Evolutionary conservation across 2,113 vertebrate species (phyloP), one percentile per base, ranked within the genome.

Genomic region (Sinocyclocheilus anophthalmus): DNA sequence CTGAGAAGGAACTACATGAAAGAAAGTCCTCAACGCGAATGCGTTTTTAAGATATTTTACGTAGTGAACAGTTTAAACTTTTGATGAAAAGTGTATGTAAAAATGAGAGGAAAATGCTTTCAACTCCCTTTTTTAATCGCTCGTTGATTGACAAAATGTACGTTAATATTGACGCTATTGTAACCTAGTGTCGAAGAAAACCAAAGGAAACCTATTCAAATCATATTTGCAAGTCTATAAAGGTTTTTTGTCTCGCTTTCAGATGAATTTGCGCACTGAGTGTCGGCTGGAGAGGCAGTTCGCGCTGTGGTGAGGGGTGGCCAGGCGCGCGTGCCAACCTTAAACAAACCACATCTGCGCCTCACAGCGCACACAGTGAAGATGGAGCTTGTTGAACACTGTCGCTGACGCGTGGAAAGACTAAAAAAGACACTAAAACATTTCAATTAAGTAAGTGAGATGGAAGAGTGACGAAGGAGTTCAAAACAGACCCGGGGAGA

Each of bases 351-450:
- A 10, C 65, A 39, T 16, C 4, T 48, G 63, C 81, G 81, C 48
- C 18, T 57, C 81, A 26, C 22, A 26, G 45, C 30, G 1, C 81
- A 72, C 81, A 72, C 67, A 39, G 45, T 70, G 65, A 72, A n/a
- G 81, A 83, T 83, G 81, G 81, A 83, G 81, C 67, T 50, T 83
- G 81, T 83, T 57, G 67, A 83, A 57, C 45, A 37, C 67, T 48
- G 61, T 48, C 10, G 18, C 24, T 72, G 26, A 83, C 48, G 65
- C 67, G 18, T 30, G 48, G 12, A 69, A 55, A 53, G 24, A 57
- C 12, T 4, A 5, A 69, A 33, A 83, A 70, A 18, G 0, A 22
- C 6, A 12, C 1, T 48, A 48, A 72, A 11, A 59, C 30, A 13
- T 59, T 76, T 48, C 30, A 30, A 72, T 4, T 69, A 42, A 24